Base-by-base conservation (phyloP, 1,140 invertebrate genomes). In the Ips nitidus region DNA sequence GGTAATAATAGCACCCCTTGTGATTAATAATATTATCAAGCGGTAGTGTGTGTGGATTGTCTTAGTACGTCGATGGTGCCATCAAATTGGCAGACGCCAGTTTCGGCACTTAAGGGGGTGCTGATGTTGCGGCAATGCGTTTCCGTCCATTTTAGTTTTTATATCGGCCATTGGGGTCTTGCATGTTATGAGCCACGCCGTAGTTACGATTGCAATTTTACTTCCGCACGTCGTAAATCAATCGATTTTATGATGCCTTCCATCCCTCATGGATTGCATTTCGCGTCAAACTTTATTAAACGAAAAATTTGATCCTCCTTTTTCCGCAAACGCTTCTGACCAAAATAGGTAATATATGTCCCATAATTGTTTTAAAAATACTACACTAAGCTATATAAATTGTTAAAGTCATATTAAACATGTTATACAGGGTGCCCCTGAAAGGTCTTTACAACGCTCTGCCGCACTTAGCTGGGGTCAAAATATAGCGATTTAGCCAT, bases 141-240 rank as follows among this genome's bases (percentile, higher is more conserved):
- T 75, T 74, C 75, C 71, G 69, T 74, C 73, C 69, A 73, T 74
- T 71, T 63, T 56, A 70, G 70, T 74, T 75, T 75, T 75, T 75
- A 74, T 75, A 74, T 75, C 64, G 52, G 52, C 67, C 52, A 74
- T 74, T 73, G 72, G 71, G 71, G 67, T 68, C 45, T 66, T 65
- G 62, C 53, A 67, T 67, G 65, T 70, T 65, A 63, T 62, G 42
- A 3, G 60, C 67, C 58, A 47, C 45, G 56, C 40, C 42, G 56
- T 65, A 70, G 67, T 73, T 66, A 62, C 71, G 66, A 70, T 62
- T 64, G 66, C 71, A 66, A 66, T 71, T 71, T 64, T 55, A 61
- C 64, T 71, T 71, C 69, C 69, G 69, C 57, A 66, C 40, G 55
- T 45, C 43, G 64, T 71, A 71, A 71, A 71, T 71, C 69, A 66